Evolutionary conservation across 2,113 vertebrate species (phyloP), one percentile per base, ranked within the genome.

Genomic region (Callipepla californica): DNA sequence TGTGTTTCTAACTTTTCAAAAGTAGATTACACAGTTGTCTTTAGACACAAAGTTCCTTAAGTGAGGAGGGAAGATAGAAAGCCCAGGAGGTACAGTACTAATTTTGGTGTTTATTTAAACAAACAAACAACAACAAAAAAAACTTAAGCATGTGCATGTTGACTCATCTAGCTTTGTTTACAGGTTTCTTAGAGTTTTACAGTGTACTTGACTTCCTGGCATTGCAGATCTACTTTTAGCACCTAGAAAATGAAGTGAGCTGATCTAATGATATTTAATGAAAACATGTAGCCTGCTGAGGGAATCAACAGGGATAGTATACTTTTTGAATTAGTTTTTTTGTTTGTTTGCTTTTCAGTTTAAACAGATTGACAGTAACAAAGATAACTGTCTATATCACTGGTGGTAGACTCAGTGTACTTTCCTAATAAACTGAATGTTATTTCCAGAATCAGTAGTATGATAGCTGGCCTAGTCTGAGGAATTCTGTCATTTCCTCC

Each of bases 211-310:
- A 76, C 78, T 96, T 91, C 32, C 2, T 58, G 51, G 55, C 75
- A 55, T 70, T 53, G 73, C 65, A 91, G 92, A 94, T 77, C 80
- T 83, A 82, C 86, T 92, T 96, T 81, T 91, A 93, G 78, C 66
- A 89, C 78, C 80, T 85, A 73, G 74, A 76, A 86, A 79, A 42
- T 58, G 78, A 83, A 96, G 91, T 87, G 70, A 83, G 79, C 57
- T 92, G 90, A 93, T 81, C 61, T 86, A 79, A 28, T 50, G 90
- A 95, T 87, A 34, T 79, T 88, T 91, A 63, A 79, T 81, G 57
- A 63, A 93, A 95, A 90, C 1, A 0, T 75, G 72, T 75, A 93
- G 78, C 72, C 79, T 73, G 74, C 75, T 91, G 68, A 82, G 48
- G 34, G 47, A 95, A 53, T 42, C 90, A 93, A 75, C 81, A 84